Evolutionary conservation across 2,113 vertebrate genomes (phyloP), one percentile per base, ranked within the genome.

Genomic region (Psephotus haematonotus): DNA sequence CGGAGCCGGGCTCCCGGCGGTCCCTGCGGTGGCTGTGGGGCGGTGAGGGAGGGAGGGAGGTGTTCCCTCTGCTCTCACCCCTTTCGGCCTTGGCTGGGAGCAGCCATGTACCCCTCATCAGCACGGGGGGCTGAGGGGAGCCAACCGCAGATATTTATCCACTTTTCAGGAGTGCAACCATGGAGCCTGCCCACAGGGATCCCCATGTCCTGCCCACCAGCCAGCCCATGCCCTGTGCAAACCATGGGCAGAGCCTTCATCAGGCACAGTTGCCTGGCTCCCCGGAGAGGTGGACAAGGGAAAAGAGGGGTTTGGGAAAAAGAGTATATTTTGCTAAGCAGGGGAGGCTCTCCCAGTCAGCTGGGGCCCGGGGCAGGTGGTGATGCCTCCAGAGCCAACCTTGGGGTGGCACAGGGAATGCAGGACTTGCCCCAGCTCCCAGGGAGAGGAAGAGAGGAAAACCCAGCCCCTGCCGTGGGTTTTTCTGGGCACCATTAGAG

Each of bases 191-290:
- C 35, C 1, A 0, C 13, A 19, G 44, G 52, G 20, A 19, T 39
- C 55, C n/a, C 41, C 1, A 0, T 0, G 2, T 65, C 44, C 35
- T 88, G 39, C 43, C 52, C 0, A 0, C 63, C 1, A 0, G 62
- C 0, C 0, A 17, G 65, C 14, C 74, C 35, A 3, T 1, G 1
- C 35, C 29, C 62, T 52, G 17, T 3, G 2, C 33, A 31, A 55
- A 31, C 65, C 7, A 0, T 1, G 43, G 37, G 29, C 44, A 81
- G 11, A 81, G 43, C 28, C 70, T 39, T 23, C 0, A 1, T 31
- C 33, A 16, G n/a, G 14, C 29, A 1, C 1, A 13, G 35, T 9
- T 37, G n/a, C 29, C 41, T 46, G 52, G 22, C 28, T 80, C 17
- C 72, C 17, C 0, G 6, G 59, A 41, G 49, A 53, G 17, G 29